These are phyloP conservation scores for Sepiola atlantica DNA, from an alignment of 2,888 invertebrate species.

Conservation along the genomic window DNA sequence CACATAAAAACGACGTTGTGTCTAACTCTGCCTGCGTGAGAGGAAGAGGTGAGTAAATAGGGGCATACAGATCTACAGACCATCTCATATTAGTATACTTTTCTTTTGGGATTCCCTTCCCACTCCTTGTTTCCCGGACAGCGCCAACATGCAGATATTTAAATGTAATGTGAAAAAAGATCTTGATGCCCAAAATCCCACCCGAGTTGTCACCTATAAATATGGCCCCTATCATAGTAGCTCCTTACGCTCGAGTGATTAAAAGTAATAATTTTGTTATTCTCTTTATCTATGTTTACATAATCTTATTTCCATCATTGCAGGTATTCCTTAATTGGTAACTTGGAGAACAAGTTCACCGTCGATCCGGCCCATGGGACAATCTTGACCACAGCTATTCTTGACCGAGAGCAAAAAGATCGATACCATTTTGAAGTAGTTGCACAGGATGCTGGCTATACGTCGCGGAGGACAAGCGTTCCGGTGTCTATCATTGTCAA, in stretches of 20 bases:
- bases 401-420: slow-evolving; percentile 85
- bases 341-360: slow-evolving; percentile 81
- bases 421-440: slow-evolving; percentile 71
- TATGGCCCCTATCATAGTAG: neutral
- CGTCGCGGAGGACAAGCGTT: slow-evolving; percentile 77
- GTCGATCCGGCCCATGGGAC: slow-evolving; percentile 87
- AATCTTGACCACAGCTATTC: slow-evolving; percentile 80
- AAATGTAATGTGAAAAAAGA: too few relatives aligned
- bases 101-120: too few relatives aligned
- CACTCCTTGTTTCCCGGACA: too few relatives aligned
- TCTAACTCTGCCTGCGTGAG: too few relatives aligned
- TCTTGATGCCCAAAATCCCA: neutral
- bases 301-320: neutral
- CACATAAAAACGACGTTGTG: too few relatives aligned
- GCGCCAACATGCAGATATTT: too few relatives aligned
- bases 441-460: slow-evolving; percentile 69
- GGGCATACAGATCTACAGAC: too few relatives aligned
- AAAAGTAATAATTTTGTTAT: too few relatives aligned
- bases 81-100: too few relatives aligned
- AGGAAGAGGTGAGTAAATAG: too few relatives aligned
- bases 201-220: neutral
- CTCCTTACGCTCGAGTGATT: neutral
- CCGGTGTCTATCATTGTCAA: slow-evolving; percentile 79
- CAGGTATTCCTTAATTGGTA: neutral
- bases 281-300: too few relatives aligned